A percentile compares a stretch with the other conserved stretches of the same genome.
These are phyloP conservation scores for Danaus plexippus DNA, from an alignment of 1,140 invertebrate species.

Conservation along the genomic window DNA sequence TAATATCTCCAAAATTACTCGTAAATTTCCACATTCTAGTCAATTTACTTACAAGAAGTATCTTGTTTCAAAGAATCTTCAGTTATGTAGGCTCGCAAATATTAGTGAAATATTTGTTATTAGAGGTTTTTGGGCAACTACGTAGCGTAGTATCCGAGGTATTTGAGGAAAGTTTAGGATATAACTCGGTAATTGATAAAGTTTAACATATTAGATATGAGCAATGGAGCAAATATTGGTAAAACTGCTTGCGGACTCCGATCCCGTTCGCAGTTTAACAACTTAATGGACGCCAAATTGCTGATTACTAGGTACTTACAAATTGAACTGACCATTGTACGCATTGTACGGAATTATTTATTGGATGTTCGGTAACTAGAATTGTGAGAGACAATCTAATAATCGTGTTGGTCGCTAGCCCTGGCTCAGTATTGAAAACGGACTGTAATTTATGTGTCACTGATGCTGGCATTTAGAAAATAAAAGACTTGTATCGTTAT, in stretches of 20 bases:
- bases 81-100: conserved; percentile 17
- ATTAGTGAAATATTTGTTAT: conserved; percentile 12
- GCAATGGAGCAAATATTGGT: conserved; percentile 4
- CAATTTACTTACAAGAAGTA: neutral
- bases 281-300: too few species aligned
- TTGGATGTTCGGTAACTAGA: conserved; percentile 9
- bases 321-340: conserved; percentile 15
- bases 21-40: too few species aligned
- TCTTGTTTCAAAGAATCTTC: conserved; percentile 15
- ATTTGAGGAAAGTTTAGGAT: conserved; percentile 13
- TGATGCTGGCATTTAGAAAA: too few species aligned
- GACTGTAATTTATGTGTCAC: too few species aligned
- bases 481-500: too few species aligned
- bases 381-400: conserved; percentile 7
- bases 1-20: too few species aligned
- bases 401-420: too few species aligned
- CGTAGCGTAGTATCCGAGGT: conserved; percentile 6
- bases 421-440: too few species aligned
- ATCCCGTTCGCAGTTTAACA: too few species aligned
- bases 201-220: conserved; percentile 17
- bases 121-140: conserved; percentile 13
- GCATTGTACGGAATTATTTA: conserved; percentile 15
- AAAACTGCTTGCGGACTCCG: conserved; percentile 3
- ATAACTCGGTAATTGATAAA: conserved; percentile 22
- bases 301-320: neutral